Evolutionary conservation across 1,140 invertebrate species (phyloP), one percentile per base, ranked within the genome.

Genomic region (Trichogramma pretiosum): DNA sequence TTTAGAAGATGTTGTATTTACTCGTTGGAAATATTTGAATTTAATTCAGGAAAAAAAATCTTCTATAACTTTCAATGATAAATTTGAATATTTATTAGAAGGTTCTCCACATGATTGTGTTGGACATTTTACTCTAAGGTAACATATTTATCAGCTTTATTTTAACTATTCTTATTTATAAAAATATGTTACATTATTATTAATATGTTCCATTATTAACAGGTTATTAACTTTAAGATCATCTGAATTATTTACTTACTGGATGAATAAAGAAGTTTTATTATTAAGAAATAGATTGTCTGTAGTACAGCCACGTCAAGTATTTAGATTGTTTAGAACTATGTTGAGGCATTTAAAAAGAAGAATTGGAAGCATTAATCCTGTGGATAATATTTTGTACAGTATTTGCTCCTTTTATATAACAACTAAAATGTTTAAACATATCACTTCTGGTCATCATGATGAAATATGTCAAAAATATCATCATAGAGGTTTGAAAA

Each of bases 61-160:
- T 16, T 14, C 59, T 16, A 40, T 60, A 48, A 13, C 14, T 11
- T 69, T 70, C 45, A 54, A 56, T 33, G 65, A 65, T 8, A 64
- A 67, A 41, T 62, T 70, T 52, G 73, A 79, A 61, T 79, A 74
- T 64, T 63, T 78, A 38, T 55, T 78, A n/a, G 77, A 79, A 60
- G 74, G 74, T 53, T 75, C 76, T 40, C 37, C 62, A 11, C 72
- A 75, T 40, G 77, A 80, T 52, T 72, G 67, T 48, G 64, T 75
- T 38, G 77, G 77, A 42, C 77, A 79, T 55, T 79, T 77, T 58
- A 67, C 67, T 50, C 56, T 78, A n/a, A 73, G 76, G 64, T 68
- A 71, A 55, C 48, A 65, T n/a, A 49, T 57, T 26, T 60, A 59
- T 40, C 65, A 59, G 49, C 53, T 52, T 67, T 72, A 46, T 56